Percentiles rank a stretch among this genome's conserved stretches.
These are phyloP conservation scores for Scortum barcoo DNA, from an alignment of 2,113 vertebrate genomes.

Conservation along the genomic window DNA sequence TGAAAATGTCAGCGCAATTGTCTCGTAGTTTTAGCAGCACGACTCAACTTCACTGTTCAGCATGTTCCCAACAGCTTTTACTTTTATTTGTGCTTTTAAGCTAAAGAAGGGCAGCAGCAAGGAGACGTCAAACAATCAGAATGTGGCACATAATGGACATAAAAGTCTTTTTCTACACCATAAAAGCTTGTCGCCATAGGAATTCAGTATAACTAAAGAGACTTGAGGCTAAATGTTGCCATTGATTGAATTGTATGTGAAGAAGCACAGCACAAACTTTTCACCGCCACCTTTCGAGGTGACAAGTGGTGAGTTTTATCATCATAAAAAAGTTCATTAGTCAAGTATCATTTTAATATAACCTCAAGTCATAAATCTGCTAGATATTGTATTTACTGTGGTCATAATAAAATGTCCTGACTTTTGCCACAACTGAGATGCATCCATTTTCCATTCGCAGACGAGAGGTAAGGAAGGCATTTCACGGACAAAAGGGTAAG, in stretches of 20 bases:
- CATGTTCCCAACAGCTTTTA: neutral
- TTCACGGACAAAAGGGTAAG: neutral
- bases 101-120: neutral
- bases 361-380: neutral
- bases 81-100: neutral
- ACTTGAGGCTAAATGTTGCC: neutral
- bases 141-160: neutral
- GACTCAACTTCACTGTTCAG: neutral
- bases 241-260: no score
- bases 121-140: neutral
- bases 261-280: neutral
- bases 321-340: no score
- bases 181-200: neutral
- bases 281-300: neutral
- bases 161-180: neutral
- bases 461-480: no score
- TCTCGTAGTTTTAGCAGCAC: neutral
- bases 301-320: neutral
- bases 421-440: neutral
- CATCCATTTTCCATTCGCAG: neutral
- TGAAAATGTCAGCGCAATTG: neutral
- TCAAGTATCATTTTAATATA: no score
- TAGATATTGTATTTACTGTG: neutral
- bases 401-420: neutral
- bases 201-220: neutral